These are phyloP conservation scores for Merops nubicus DNA, from an alignment of 2,113 vertebrate genomes.

Conservation along the genomic window DNA sequence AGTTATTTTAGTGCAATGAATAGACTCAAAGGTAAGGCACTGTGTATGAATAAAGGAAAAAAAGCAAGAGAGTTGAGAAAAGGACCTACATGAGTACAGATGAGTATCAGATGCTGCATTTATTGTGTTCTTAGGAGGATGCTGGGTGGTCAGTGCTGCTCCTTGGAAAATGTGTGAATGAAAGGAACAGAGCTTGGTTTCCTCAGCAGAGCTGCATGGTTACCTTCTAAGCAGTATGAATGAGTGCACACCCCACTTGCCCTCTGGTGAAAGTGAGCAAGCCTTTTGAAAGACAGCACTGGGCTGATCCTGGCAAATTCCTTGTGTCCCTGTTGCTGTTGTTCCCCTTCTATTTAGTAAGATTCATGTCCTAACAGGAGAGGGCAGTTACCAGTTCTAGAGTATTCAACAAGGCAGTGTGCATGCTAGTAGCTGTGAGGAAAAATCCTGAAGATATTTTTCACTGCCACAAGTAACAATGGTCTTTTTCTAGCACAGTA, in stretches of 20 bases:
- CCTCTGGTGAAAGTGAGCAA: not conserved
- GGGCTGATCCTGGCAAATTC: not conserved
- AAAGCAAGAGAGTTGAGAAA: not conserved
- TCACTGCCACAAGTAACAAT: not conserved
- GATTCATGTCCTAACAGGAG: not conserved
- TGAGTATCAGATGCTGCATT: not conserved
- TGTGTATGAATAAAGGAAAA: not conserved
- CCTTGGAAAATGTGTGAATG: not conserved
- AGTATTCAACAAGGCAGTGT: not conserved
- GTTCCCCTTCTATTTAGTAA: not conserved
- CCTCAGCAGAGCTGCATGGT: not conserved
- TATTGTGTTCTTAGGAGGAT: not conserved
- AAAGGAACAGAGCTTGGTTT: too few relatives aligned
- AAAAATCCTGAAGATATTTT: not conserved
- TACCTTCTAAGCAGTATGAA: not conserved
- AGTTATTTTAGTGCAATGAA: not conserved
- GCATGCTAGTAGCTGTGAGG: not conserved
- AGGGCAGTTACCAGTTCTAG: not conserved
- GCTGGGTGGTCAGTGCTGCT: not conserved
- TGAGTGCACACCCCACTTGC: not conserved
- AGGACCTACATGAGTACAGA: accelerated
- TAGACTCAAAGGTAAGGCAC: not conserved
- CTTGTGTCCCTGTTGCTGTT: not conserved
- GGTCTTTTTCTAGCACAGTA: not conserved
- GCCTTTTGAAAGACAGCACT: not conserved